Evolutionary conservation across 2,888 invertebrate genomes (phyloP), one percentile per base, ranked within the genome.

Genomic region (Phalera bucephala): DNA sequence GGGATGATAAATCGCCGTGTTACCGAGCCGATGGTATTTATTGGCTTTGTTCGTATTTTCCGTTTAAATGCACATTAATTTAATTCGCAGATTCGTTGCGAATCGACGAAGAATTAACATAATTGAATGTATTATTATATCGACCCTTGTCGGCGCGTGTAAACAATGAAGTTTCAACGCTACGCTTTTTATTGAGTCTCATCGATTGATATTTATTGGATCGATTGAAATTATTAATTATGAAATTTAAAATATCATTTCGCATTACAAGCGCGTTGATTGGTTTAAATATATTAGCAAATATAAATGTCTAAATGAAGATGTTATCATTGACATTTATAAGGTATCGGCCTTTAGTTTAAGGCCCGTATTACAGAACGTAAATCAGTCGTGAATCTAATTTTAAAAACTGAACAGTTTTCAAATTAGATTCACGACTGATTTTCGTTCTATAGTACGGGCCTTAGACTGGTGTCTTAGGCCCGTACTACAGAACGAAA

Each of bases 61-160:
- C 74, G 72, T 83, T 83, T 85, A 80, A 85, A 80, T 76, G 77
- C 76, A 81, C 84, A 83, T 82, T 85, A 77, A 85, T 85, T 83
- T 82, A 80, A 77, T 85, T 80, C 82, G 78, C 84, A 77, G 81
- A 84, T 81, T 84, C 74, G 67, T 72, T 73, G 77, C 77, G 84
- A 82, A 83, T 83, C 79, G 80, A 65, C 77, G 72, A 71, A 68
- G 75, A 76, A 85, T 86, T 85, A 84, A 82, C 83, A 84, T 85
- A 85, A 85, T 75, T 84, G 72, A 83, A 79, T 76, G 14, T 75
- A 72, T 72, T 71, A 77, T 77, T 73, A 76, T 79, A 74, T 74
- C 63, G 71, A 66, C 62, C 70, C 63, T 66, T 63, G 64, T 65
- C 64, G 66, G 58, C 54, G 54, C 55, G 59, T 54, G 63, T 65